phyloP scores from a whole-genome alignment of 2,113 vertebrate genomes.

The Lepus americanus region DNA sequence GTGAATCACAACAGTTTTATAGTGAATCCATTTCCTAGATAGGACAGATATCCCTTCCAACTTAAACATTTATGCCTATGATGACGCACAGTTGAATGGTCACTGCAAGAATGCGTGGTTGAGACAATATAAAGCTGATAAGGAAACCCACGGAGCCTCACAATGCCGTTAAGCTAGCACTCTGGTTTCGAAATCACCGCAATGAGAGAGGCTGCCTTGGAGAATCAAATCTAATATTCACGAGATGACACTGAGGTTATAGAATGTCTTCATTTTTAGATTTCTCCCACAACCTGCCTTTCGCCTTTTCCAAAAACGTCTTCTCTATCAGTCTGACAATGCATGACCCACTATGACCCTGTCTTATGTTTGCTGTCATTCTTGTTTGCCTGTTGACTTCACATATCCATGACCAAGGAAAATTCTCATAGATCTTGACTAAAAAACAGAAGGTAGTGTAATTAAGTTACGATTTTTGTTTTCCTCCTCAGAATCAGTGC shows the following conservation, averaged over 20 bases:
- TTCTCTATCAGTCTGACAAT: neutral
- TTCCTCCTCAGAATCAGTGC: neutral
- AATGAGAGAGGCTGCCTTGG: neutral
- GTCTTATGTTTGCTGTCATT: neutral
- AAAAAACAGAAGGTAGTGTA: neutral
- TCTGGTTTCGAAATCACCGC: neutral
- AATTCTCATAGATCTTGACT: neutral
- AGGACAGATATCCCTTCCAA: neutral
- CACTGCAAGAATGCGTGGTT: neutral
- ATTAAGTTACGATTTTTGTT: constrained; percentile 3
- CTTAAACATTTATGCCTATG: neutral
- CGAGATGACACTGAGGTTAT: neutral
- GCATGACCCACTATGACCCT: neutral
- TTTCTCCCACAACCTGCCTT: neutral
- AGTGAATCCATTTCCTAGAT: neutral
- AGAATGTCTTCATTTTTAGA: constrained; percentile 32
- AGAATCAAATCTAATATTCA: constrained; percentile 27
- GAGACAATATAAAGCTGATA: neutral
- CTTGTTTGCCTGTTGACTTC: neutral
- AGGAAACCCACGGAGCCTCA: neutral
- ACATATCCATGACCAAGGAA: constrained; percentile 1
- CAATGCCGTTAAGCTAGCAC: neutral
- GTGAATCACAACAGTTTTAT: neutral
- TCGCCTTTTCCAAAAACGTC: neutral
- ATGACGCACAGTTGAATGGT: neutral